Evolutionary conservation across 2,888 invertebrate genomes (phyloP).

Genomic region (Acrocera orbiculus): DNA sequence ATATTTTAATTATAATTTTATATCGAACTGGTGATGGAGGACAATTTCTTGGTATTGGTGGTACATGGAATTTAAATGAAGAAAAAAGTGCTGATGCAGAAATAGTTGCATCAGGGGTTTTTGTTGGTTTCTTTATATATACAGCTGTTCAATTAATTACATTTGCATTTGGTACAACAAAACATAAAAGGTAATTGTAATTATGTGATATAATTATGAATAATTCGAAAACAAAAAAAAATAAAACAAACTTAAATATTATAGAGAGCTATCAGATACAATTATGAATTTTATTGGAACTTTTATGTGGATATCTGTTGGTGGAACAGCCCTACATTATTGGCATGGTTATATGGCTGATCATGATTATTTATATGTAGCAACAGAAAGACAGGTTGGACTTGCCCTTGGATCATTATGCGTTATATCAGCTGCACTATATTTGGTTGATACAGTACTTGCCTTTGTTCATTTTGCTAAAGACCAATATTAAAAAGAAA

Average conservation of each 20-base stretch:
- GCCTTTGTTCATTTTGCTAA: slow-evolving; percentile 57
- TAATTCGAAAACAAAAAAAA: not conserved
- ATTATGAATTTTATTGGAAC: slow-evolving; percentile 77
- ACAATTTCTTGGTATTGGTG: slow-evolving; percentile 70
- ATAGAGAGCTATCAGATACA: slow-evolving; percentile 57
- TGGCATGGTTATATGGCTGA: slow-evolving; percentile 76
- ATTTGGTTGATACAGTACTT: slow-evolving; percentile 61
- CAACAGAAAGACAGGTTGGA: slow-evolving; percentile 63
- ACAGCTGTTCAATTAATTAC: slow-evolving; percentile 59
- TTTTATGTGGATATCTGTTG: slow-evolving; percentile 70
- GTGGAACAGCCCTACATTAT: slow-evolving; percentile 72
- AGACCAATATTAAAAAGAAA: slow-evolving; percentile 29
- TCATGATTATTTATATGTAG: slow-evolving; percentile 54
- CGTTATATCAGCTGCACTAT: slow-evolving; percentile 60
- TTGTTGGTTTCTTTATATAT: slow-evolving; percentile 74
- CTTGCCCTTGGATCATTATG: slow-evolving; percentile 65
- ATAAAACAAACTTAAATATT: too few relatives aligned
- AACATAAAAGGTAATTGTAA: slow-evolving; percentile 47
- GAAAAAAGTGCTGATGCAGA: slow-evolving; percentile 76
- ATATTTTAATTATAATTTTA: slow-evolving; percentile 58
- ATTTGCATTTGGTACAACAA: slow-evolving; percentile 56
- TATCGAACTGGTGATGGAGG: slow-evolving; percentile 72
- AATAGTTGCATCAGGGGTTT: slow-evolving; percentile 72
- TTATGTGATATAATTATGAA: not conserved
- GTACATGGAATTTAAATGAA: slow-evolving; percentile 79